phyloP scores from a whole-genome alignment of 2,113 vertebrate genomes.

The Pedionomus torquatus region DNA sequence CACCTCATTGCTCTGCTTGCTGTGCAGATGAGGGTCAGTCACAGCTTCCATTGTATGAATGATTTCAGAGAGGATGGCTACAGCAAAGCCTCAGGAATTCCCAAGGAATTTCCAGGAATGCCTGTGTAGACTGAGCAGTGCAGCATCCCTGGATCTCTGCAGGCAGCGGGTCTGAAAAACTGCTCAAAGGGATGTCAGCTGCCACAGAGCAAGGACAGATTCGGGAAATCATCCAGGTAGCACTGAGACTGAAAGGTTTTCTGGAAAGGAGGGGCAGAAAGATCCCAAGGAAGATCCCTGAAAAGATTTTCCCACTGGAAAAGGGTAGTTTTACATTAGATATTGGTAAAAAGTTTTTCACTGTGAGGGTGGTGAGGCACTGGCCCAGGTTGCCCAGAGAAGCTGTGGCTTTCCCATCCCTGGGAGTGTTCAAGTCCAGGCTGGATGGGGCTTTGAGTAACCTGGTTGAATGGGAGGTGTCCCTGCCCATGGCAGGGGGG shows the following conservation, averaged over 20 bases:
- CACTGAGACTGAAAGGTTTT: background rate
- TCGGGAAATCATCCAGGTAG: background rate
- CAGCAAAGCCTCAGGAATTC: background rate
- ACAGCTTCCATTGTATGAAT: background rate
- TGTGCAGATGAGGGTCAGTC: background rate
- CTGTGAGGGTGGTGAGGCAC: too few species aligned
- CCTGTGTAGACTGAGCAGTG: background rate
- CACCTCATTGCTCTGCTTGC: background rate
- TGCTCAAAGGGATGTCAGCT: background rate
- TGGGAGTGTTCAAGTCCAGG: too few species aligned
- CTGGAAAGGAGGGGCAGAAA: background rate
- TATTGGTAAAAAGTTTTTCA: too few species aligned
- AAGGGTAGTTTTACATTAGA: too few species aligned
- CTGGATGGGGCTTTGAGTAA: too few species aligned
- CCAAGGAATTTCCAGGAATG: background rate
- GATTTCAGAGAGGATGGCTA: background rate
- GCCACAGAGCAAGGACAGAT: background rate
- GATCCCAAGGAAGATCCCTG: background rate
- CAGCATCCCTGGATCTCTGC: background rate
- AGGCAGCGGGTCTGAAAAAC: background rate
- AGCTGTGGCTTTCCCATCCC: too few species aligned
- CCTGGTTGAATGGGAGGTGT: too few species aligned
- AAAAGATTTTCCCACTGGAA: too few species aligned
- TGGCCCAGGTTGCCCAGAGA: too few species aligned
- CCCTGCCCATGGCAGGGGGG: too few species aligned